Base-by-base conservation (phyloP, 1,140 invertebrate species). In the Coptotermes formosanus region DNA sequence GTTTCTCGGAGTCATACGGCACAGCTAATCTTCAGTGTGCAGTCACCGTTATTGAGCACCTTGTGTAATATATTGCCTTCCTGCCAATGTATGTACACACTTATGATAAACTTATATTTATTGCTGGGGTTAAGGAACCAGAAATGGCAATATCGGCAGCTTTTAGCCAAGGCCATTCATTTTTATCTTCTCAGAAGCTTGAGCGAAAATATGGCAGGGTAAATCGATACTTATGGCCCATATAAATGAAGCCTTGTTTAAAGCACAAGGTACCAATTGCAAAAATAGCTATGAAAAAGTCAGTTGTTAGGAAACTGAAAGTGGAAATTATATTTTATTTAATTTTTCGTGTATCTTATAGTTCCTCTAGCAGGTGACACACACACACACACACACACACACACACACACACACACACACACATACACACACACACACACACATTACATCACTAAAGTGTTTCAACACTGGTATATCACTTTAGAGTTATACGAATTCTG, bases 61-160 rank as follows among this genome's bases (percentile, higher is more conserved):
- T 9, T 0, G 64, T 30, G 16, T 75, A n/a, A 75, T 75, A n/a
- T 30, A 75, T 75, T 75, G 64, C 64, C 14, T 12, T 75, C 25
- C 64, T n/a, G 64, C 64, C 11, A 75, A 75, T 30, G n/a, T 30
- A 75, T 75, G 3, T n/a, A 75, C 64, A 75, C 25, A 75, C 8
- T 30, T 30, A 16, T 75, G 64, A 75, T 75, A 75, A 19, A 75
- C 64, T n/a, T 75, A 75, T 75, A 75, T 75, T 75, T 75, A 75
- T 75, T 75, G 64, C 64, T 25, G n/a, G 64, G 14, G n/a, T 30
- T 75, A 75, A 14, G 4, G 4, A 38, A 75, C 7, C 25, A 4
- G 9, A 75, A 75, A 75, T 30, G 2, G n/a, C 25, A 75, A 30
- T 75, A 75, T 75, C 64, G 14, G 4, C 64, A 75, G 64, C n/a